Base-by-base conservation (phyloP, 2,113 vertebrate species). In the Pipa parva region DNA sequence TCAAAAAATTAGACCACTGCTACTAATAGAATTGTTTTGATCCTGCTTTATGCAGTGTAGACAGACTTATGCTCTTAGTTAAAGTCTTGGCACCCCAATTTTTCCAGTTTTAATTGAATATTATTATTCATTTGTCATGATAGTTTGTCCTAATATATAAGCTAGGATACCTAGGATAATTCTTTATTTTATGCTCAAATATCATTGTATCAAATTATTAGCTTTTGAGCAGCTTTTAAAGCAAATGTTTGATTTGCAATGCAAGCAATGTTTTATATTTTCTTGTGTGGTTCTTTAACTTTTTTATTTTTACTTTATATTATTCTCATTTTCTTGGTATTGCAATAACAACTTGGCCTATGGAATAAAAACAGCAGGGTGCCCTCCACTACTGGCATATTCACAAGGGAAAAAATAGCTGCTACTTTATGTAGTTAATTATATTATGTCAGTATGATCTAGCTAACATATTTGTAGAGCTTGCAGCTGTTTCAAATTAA, bases 401-500 rank as follows among this genome's bases (percentile, higher is more conserved):
- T 54, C 50, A 54, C 27, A 25, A 54, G 17, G 50, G 50, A 54
- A 54, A 54, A 54, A 54, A 54, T 54, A 54, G 50, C 22, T 54
- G n/a, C 25, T 54, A 25, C 50, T 27, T 54, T 54, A 54, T 54
- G 50, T 54, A 54, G 7, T 27, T 54, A 54, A 54, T 54, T 54
- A 25, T 27, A 54, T 54, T 54, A 27, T 54, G 50, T 54, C 50
- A 54, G 50, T 26, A 54, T 54, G 50, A 54, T 54, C 25, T 54
- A 1, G 22, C 50, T 54, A 27, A 54, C 50, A 28, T 26, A 54
- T 25, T 54, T 54, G 27, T 54, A 24, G 50, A 26, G 13, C 50
- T 25, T 15, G 22, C 50, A 54, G 50, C 50, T 54, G 50, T 28
- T 54, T 54, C 25, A 28, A 54, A 54, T 54, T 54, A 54, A 28